Evolutionary conservation across 2,797 vertebrate species (phyloP), one percentile per base, ranked within the genome.

Genomic region (Graptemys geographica): DNA sequence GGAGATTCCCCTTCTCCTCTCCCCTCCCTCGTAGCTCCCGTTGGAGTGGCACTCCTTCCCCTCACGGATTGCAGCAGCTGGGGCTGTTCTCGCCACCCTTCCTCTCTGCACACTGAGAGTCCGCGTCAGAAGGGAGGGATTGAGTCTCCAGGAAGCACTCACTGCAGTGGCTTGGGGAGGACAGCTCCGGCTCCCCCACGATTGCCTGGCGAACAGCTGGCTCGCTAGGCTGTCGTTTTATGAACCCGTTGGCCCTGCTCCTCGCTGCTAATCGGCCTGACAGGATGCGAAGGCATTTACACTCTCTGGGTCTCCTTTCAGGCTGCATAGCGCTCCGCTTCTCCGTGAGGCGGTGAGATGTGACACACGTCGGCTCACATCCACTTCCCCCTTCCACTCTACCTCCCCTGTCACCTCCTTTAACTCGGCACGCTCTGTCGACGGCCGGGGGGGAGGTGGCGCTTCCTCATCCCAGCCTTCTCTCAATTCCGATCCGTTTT

Each of bases 401-500:
- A 3, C 79, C 4, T 69, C 84, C 59, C 1, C 1, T 23, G 16
- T 49, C 4, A 4, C 81, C 82, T 84, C 47, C 6, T 1, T 69
- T 69, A 79, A 87, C 15, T 55, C 49, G 3, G 49, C 19, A 69
- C 16, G 16, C 79, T 82, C 55, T 44, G 25, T 27, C 8, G 27
- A 16, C 3, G 27, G 41, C 25, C 2, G 12, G 49, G 49, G 49
- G 47, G 78, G 25, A 8, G 13, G 56, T 41, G 6, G 28, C 5
- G 2, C 2, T 90, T 82, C n/a, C 18, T 37, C 6, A 0, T 74
- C 12, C 0, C 0, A 0, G 0, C 1, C 49, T 69, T 65, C 33
- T n/a, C 4, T 28, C 5, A 15, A 33, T 28, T 27, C 11, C 4
- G 69, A 65, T 82, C 52, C 31, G 55, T 55, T 81, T 78, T 78